A percentile compares a stretch with the other conserved stretches of the same genome.
phyloP scores from a whole-genome alignment of 2,797 vertebrate species.

The Pempheris klunzingeri region DNA sequence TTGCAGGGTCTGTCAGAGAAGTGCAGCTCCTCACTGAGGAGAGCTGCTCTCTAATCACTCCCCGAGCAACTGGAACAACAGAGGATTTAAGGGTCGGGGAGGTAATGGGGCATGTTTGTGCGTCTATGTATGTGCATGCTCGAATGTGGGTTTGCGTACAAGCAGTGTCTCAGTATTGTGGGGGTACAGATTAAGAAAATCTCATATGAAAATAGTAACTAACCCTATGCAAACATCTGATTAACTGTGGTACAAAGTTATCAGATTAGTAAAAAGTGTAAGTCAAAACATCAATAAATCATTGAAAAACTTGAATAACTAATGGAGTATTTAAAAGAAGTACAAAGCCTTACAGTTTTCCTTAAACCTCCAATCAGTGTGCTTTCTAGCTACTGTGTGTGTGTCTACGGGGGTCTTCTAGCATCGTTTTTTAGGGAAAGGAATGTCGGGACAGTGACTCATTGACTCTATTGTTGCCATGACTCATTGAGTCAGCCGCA shows the following conservation, averaged over 20 bases:
- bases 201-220: not conserved
- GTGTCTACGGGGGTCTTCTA: slow-evolving; percentile 12
- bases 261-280: not conserved
- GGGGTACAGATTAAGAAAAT: slow-evolving; percentile 44
- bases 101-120: slow-evolving; percentile 47
- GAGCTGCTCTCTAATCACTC: slow-evolving; percentile 67
- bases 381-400: too few relatives aligned
- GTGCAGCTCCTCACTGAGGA: slow-evolving; percentile 37
- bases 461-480: slow-evolving; percentile 39
- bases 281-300: not conserved
- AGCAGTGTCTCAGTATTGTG: slow-evolving; percentile 18
- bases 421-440: slow-evolving; percentile 26
- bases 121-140: slow-evolving; percentile 36
- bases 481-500: slow-evolving; percentile 48
- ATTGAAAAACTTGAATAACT: not conserved
- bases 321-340: not conserved
- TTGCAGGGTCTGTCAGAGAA: slow-evolving; percentile 45
- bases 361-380: not conserved
- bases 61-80: slow-evolving; percentile 74
- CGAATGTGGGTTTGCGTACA: slow-evolving; percentile 12
- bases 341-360: not conserved
- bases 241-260: not conserved
- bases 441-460: slow-evolving; percentile 48
- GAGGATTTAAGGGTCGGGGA: slow-evolving; percentile 75
- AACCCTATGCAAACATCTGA: not conserved